phyloP scores from a whole-genome alignment of 2,888 invertebrate species.

The Eudemis profundana region DNA sequence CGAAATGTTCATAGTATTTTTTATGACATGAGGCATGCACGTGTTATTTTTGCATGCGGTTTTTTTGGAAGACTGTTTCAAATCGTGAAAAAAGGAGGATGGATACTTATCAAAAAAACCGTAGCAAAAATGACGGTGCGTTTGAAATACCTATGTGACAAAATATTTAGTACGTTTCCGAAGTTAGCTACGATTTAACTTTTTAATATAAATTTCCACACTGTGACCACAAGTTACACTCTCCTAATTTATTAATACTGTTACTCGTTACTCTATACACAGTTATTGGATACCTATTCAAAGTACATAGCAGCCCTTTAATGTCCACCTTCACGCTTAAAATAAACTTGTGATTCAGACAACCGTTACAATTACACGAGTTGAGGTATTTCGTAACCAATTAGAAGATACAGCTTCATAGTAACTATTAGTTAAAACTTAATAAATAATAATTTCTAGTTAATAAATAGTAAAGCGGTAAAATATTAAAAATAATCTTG shows the following conservation, averaged over 20 bases:
- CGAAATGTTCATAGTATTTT: slow-evolving; percentile 13
- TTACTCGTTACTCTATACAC: slow-evolving; percentile 48
- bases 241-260: slow-evolving; percentile 51
- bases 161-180: slow-evolving; percentile 36
- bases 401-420: slow-evolving; percentile 52
- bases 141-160: slow-evolving; percentile 24
- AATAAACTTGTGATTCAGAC: slow-evolving; percentile 61
- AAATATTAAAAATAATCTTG: slow-evolving; percentile 68
- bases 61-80: slow-evolving; percentile 5
- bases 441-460: slow-evolving; percentile 77
- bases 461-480: slow-evolving; percentile 75
- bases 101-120: slow-evolving; percentile 13
- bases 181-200: slow-evolving; percentile 43
- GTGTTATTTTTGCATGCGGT: slow-evolving; percentile 9
- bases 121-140: slow-evolving; percentile 21
- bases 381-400: slow-evolving; percentile 66
- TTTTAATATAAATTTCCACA: slow-evolving; percentile 48
- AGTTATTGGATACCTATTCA: slow-evolving; percentile 48
- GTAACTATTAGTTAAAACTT: slow-evolving; percentile 65
- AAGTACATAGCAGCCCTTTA: slow-evolving; percentile 46
- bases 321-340: slow-evolving; percentile 42
- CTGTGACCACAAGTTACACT: slow-evolving; percentile 57
- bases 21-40: slow-evolving; percentile 25
- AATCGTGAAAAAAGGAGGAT: neutral
- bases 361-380: slow-evolving; percentile 59